Percentiles rank a stretch among this genome's conserved stretches.
phyloP scores from a whole-genome alignment of 1,140 invertebrate species.

The Bombyx mori region DNA sequence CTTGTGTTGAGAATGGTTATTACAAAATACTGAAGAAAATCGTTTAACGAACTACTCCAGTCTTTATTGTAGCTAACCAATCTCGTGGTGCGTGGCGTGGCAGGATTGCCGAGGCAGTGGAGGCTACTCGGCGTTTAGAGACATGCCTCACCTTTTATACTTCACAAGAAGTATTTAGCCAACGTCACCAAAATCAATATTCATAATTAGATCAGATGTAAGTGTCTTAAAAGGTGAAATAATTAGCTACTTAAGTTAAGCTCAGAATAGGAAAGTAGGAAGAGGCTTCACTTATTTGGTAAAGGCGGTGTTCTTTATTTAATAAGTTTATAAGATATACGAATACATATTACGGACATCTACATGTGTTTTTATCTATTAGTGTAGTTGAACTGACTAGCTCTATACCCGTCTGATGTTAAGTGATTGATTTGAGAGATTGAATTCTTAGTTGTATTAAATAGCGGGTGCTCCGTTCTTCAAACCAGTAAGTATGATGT shows the following conservation, averaged over 20 bases:
- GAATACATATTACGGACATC: no score
- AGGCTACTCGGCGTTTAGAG: constrained; percentile 56
- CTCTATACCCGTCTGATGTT: no score
- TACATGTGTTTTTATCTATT: no score
- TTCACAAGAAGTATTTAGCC: constrained; percentile 32
- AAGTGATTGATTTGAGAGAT: no score
- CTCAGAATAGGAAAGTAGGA: no score
- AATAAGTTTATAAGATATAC: not conserved
- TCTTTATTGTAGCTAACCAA: constrained; percentile 59
- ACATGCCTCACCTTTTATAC: constrained; percentile 48
- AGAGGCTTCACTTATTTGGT: no score
- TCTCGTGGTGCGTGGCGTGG: constrained; percentile 29
- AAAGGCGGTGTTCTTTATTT: no score
- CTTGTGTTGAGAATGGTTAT: constrained; percentile 48
- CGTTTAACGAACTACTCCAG: constrained; percentile 71
- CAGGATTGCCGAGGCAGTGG: constrained; percentile 48
- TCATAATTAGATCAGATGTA: constrained; percentile 59
- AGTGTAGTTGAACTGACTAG: no score
- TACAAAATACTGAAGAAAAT: constrained; percentile 71
- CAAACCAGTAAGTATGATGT: no score
- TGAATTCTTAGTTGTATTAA: no score
- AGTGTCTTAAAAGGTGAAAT: constrained; percentile 45
- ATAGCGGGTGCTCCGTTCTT: no score
- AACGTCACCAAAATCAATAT: constrained; percentile 60
- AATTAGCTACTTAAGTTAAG: constrained; percentile 24